phyloP scores from a whole-genome alignment of 2,888 invertebrate genomes.

The Luffia ferchaultella region DNA sequence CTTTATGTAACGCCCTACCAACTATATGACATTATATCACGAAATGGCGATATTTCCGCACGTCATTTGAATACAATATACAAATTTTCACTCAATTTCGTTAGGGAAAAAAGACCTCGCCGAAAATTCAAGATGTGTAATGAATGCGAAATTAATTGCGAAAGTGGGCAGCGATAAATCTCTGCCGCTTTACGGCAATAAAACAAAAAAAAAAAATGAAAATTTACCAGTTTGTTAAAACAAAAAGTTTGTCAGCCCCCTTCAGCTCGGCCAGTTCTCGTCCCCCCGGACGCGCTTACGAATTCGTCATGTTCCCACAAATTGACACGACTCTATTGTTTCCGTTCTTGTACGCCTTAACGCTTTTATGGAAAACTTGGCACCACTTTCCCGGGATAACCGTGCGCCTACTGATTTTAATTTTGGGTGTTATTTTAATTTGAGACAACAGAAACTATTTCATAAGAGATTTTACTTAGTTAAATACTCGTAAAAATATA shows the following conservation, averaged over 20 bases:
- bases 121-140: slow-evolving; percentile 48
- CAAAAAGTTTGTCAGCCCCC: slow-evolving; percentile 43
- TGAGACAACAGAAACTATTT: no score
- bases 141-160: slow-evolving; percentile 61
- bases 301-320: slow-evolving; percentile 30
- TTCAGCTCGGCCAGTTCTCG: slow-evolving; percentile 20
- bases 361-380: neutral
- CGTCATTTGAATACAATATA: slow-evolving; percentile 23
- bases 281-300: slow-evolving; percentile 20
- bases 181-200: slow-evolving; percentile 48
- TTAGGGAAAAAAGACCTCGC: slow-evolving; percentile 30
- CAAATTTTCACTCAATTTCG: slow-evolving; percentile 35
- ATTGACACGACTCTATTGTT: slow-evolving; percentile 25
- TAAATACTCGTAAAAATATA: no score
- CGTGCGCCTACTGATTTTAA: neutral
- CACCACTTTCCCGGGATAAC: neutral
- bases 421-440: neutral
- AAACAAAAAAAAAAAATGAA: slow-evolving; percentile 61
- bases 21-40: neutral
- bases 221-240: slow-evolving; percentile 58
- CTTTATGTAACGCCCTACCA: neutral
- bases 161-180: slow-evolving; percentile 57
- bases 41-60: slow-evolving; percentile 15
- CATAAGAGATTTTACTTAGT: no score
- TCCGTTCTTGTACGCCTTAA: slow-evolving; percentile 5